Percentiles rank a stretch among this genome's conserved stretches.
These are phyloP conservation scores for Myodes glareolus DNA, from an alignment of 2,113 vertebrate species.

Conservation along the genomic window DNA sequence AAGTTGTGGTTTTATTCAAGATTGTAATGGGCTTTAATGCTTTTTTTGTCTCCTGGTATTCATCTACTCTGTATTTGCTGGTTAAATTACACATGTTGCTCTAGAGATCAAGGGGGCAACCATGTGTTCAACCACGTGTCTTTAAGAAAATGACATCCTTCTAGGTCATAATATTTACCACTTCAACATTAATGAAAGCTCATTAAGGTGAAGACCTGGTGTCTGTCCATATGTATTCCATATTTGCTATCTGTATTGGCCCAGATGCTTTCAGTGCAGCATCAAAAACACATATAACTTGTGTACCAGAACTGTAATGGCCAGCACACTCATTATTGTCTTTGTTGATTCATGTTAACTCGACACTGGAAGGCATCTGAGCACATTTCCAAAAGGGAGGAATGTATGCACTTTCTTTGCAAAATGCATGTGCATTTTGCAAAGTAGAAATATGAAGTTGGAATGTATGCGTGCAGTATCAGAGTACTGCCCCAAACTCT, in stretches of 20 bases:
- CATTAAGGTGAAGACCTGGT: conserved; percentile 42
- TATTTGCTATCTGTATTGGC: conserved; percentile 39
- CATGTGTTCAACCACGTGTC: conserved; percentile 66
- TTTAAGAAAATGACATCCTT: conserved; percentile 71
- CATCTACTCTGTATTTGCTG: conserved; percentile 59
- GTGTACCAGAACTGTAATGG: background rate
- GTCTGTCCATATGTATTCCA: conserved; percentile 14
- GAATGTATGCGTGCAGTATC: background rate
- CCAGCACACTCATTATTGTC: conserved; percentile 23
- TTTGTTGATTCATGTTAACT: conserved; percentile 33
- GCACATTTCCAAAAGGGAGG: conserved; percentile 27
- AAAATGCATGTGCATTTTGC: background rate
- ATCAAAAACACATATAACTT: conserved; percentile 46
- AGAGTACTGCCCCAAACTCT: background rate
- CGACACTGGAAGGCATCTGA: background rate
- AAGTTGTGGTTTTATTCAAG: conserved; percentile 53
- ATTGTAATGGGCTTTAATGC: conserved; percentile 67
- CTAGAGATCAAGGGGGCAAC: conserved; percentile 58
- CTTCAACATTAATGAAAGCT: conserved; percentile 56
- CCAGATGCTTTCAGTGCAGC: conserved; percentile 37
- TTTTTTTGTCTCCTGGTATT: conserved; percentile 26
- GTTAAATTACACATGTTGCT: conserved; percentile 66
- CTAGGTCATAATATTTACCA: conserved; percentile 54
- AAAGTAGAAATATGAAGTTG: background rate
- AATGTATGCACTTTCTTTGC: background rate